Percentiles rank a stretch among this genome's conserved stretches.
phyloP scores from a whole-genome alignment of 35 echinoderm and acorn worm species.

The Heliocidaris tuberculata region DNA sequence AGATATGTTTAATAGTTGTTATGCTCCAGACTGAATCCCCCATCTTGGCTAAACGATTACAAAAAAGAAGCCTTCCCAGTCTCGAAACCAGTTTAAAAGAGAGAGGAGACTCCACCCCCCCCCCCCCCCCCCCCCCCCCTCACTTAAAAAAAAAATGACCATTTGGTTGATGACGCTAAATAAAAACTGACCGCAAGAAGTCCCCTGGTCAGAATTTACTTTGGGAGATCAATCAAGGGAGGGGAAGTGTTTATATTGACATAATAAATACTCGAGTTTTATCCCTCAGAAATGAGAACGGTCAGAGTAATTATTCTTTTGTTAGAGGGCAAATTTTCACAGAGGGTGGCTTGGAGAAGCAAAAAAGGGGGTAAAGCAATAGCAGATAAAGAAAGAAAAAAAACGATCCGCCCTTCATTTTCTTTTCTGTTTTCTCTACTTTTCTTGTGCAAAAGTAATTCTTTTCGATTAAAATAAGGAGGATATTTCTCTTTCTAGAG shows the following conservation, averaged over 20 bases:
- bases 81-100: background rate
- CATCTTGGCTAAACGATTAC: background rate
- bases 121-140: background rate
- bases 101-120: background rate
- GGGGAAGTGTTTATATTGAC: constrained; percentile 10
- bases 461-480: background rate
- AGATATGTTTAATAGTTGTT: too few relatives aligned
- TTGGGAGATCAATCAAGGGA: background rate
- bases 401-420: background rate
- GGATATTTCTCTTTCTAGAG: background rate
- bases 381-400: background rate
- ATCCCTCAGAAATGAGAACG: background rate
- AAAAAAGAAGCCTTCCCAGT: background rate
- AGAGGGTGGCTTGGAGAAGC: background rate
- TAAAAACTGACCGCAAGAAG: background rate
- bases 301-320: constrained; percentile 10
- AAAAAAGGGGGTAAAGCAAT: background rate
- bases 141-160: background rate
- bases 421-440: background rate
- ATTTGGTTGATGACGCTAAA: background rate
- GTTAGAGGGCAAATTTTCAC: constrained; percentile 10
- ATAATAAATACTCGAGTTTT: background rate
- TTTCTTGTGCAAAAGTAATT: background rate
- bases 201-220: background rate
- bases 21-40: too few relatives aligned